These are phyloP conservation scores for Eutolmus rufibarbis DNA, from an alignment of 2,888 invertebrate genomes.

Conservation along the genomic window DNA sequence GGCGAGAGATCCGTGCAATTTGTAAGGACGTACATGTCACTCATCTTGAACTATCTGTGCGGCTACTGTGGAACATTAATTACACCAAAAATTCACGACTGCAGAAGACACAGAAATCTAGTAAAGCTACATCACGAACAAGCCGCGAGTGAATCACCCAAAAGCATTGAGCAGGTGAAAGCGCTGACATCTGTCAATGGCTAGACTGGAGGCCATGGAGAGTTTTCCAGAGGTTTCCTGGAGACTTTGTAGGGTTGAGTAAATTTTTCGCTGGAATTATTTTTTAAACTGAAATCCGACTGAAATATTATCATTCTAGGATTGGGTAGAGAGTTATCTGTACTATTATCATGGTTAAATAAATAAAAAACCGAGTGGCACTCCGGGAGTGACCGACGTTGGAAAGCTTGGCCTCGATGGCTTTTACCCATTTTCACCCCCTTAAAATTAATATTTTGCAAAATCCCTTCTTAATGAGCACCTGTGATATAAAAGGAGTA, in stretches of 20 bases:
- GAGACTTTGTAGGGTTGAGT: neutral
- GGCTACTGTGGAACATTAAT: neutral
- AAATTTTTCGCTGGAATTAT: neutral
- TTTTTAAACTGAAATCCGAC: too few species aligned
- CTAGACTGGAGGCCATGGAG: neutral
- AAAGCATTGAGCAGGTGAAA: neutral
- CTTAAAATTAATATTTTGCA: too few species aligned
- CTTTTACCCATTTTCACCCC: too few species aligned
- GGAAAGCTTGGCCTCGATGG: too few species aligned
- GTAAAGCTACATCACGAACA: neutral
- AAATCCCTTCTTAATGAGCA: too few species aligned
- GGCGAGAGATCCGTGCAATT: conserved; percentile 69
- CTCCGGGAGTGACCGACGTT: too few species aligned
- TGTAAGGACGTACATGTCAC: conserved; percentile 64
- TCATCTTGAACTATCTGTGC: conserved; percentile 49
- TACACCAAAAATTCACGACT: neutral
- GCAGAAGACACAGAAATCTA: neutral
- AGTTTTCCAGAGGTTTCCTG: neutral
- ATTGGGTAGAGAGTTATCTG: too few species aligned
- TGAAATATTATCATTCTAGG: too few species aligned
- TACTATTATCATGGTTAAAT: too few species aligned
- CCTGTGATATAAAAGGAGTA: too few species aligned
- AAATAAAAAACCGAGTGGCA: too few species aligned
- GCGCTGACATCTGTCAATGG: neutral
- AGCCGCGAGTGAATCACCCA: neutral